These are phyloP conservation scores for Macrophya annulata DNA, from an alignment of 2,888 invertebrate genomes.

Conservation along the genomic window DNA sequence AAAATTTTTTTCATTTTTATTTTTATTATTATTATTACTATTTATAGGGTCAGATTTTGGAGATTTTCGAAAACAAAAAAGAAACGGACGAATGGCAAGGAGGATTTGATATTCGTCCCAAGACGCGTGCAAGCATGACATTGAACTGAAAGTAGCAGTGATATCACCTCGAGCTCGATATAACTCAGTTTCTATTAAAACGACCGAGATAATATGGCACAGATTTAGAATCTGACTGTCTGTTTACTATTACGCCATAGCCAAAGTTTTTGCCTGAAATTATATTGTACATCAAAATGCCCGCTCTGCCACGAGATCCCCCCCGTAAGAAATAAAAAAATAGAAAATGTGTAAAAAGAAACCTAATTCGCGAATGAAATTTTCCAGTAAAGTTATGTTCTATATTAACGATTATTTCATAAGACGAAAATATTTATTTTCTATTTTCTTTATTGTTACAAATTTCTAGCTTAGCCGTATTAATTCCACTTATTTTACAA, in stretches of 20 bases:
- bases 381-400: not conserved
- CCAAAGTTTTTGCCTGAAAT: not conserved
- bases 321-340: not conserved
- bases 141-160: conserved; percentile 56
- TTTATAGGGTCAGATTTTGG: not conserved
- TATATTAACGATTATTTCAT: not conserved
- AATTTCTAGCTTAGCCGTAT: not conserved
- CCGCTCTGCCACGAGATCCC: not conserved
- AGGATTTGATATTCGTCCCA: conserved; percentile 26
- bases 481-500: not conserved
- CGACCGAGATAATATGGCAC: conserved; percentile 51
- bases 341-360: not conserved
- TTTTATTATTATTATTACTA: not conserved
- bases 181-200: conserved; percentile 56
- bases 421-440: not conserved
- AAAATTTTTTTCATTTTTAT: not conserved
- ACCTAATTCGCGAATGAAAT: not conserved
- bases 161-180: conserved; percentile 57
- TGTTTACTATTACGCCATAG: conserved; percentile 15
- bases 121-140: conserved; percentile 35
- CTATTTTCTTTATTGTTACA: not conserved
- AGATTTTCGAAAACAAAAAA: not conserved
- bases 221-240: conserved; percentile 44
- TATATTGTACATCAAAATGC: not conserved
- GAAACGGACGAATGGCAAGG: not conserved